phyloP scores from a whole-genome alignment of 2,113 vertebrate species.

The Nannospalax galili region DNA sequence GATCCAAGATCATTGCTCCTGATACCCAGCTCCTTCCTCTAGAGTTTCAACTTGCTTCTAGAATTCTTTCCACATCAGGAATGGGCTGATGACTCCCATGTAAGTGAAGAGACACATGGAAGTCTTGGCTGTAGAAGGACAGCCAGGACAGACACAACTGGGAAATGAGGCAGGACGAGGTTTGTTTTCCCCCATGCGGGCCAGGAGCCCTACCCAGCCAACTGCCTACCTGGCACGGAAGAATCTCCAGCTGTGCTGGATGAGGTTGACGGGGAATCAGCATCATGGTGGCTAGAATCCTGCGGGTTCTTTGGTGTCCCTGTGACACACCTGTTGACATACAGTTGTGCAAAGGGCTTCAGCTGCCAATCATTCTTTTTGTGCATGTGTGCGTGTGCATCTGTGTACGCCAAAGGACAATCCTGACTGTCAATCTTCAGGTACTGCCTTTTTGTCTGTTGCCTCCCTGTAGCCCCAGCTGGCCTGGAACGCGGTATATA shows the following conservation, averaged over 20 bases:
- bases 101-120: not conserved
- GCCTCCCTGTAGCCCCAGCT: too few species aligned
- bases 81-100: not conserved
- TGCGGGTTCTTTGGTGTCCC: conserved; percentile 31
- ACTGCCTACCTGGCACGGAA: conserved; percentile 88
- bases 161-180: not conserved
- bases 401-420: not conserved
- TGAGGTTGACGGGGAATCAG: conserved; percentile 70
- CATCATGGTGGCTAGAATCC: conserved; percentile 64
- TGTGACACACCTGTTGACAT: conserved; percentile 67
- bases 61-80: not conserved
- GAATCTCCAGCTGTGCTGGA: conserved; percentile 75
- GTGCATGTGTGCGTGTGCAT: not conserved
- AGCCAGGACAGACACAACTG: not conserved
- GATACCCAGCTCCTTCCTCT: not conserved
- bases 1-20: not conserved
- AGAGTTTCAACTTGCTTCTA: not conserved
- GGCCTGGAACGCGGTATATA: not conserved
- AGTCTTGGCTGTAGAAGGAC: not conserved
- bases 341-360: not conserved
- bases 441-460: not conserved
- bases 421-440: not conserved
- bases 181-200: not conserved
- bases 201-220: not conserved
- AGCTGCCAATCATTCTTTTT: not conserved